Evolutionary conservation across 2,113 vertebrate species (phyloP).

Genomic region (Oryzias curvinotus): DNA sequence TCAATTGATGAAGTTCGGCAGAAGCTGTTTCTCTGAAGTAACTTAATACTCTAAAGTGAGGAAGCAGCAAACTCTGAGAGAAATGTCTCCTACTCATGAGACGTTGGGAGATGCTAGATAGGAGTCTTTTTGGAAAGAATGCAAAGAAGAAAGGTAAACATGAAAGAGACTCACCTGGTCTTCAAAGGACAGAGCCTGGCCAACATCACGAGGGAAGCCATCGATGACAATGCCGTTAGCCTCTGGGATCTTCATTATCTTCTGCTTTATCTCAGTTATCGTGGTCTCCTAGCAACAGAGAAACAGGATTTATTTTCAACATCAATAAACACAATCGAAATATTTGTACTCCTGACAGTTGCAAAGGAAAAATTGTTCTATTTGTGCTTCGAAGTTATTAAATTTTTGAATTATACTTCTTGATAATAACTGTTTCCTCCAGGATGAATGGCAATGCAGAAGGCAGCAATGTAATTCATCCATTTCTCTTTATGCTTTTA

Average conservation of each 20-base stretch:
- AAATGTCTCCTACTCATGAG: no score
- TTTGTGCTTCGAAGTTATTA: no score
- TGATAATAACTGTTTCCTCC: no score
- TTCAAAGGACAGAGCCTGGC: conserved; percentile 95
- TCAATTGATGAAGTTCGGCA: no score
- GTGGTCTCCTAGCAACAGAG: conserved; percentile 88
- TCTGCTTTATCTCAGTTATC: conserved; percentile 99
- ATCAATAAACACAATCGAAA: not conserved
- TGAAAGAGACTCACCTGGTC: conserved; percentile 86
- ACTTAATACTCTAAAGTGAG: no score
- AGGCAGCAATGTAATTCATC: not conserved
- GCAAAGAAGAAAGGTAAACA: not conserved
- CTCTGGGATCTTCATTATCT: conserved; percentile 96
- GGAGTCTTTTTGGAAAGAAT: not conserved
- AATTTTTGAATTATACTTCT: no score
- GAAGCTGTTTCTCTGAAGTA: no score
- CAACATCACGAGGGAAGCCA: conserved; percentile 95
- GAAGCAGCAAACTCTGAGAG: no score
- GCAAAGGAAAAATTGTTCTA: no score
- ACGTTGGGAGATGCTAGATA: no score
- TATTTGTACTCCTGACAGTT: no score
- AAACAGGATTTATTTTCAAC: not conserved
- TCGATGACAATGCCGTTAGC: conserved; percentile 95
- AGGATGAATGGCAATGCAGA: no score
- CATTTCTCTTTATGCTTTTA: conserved; percentile 23